phyloP scores from a whole-genome alignment of 1,140 invertebrate genomes.

The Musca vetustissima region DNA sequence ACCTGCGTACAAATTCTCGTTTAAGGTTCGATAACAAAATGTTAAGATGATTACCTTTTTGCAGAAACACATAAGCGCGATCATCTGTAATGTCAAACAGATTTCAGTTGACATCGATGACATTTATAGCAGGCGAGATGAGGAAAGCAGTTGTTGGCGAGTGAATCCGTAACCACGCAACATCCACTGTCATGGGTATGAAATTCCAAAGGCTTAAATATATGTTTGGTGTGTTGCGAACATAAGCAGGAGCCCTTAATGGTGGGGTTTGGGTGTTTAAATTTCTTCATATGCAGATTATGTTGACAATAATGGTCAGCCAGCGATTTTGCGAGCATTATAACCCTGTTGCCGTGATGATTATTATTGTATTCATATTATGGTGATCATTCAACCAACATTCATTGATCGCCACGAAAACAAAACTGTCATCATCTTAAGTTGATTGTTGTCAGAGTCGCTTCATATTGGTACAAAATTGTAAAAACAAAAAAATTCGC shows the following conservation, averaged over 20 bases:
- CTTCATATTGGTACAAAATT: neutral
- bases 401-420: constrained; percentile 19
- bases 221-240: neutral
- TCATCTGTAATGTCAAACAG: constrained; percentile 26
- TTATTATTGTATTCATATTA: neutral
- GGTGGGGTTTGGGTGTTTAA: neutral
- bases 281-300: neutral
- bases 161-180: too few species aligned
- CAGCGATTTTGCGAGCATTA: neutral
- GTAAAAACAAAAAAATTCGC: neutral
- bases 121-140: constrained; percentile 15
- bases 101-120: constrained; percentile 21
- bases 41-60: constrained; percentile 11
- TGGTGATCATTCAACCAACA: neutral
- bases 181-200: too few species aligned
- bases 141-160: neutral
- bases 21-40: neutral
- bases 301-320: too few species aligned
- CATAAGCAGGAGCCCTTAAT: neutral
- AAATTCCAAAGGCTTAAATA: too few species aligned
- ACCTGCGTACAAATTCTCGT: neutral
- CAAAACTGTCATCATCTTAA: constrained; percentile 20
- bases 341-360: neutral
- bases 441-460: constrained; percentile 1
- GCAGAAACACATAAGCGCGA: constrained; percentile 24